Percentiles rank a stretch among this genome's conserved stretches.
These are phyloP conservation scores for Mormyrus hasselquistii DNA, from an alignment of 2,797 vertebrate genomes.

Conservation along the genomic window DNA sequence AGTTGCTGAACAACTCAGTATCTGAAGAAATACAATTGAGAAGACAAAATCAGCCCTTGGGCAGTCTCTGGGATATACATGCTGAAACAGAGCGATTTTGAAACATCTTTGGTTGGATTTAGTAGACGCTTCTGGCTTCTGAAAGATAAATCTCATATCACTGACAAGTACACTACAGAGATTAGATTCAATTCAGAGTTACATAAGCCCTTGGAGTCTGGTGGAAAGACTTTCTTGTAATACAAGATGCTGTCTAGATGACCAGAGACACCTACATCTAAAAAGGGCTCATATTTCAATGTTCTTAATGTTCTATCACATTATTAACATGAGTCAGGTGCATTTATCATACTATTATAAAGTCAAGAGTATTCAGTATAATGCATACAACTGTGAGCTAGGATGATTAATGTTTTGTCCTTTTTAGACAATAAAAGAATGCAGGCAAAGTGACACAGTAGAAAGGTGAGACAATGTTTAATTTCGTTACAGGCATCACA, in stretches of 20 bases:
- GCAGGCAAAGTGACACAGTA: not conserved
- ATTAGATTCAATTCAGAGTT: slow-evolving; percentile 3
- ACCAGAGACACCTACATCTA: not conserved
- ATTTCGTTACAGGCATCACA: not conserved
- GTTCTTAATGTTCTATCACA: not conserved
- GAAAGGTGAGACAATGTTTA: not conserved
- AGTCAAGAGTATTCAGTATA: not conserved
- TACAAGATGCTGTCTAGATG: not conserved
- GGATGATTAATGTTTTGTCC: not conserved
- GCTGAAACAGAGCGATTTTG: not conserved
- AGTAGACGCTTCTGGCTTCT: not conserved
- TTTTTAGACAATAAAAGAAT: slow-evolving; percentile 2
- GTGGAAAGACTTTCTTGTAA: not conserved
- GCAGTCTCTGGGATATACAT: not conserved
- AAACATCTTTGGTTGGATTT: not conserved
- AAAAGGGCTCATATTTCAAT: not conserved
- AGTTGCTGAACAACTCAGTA: not conserved
- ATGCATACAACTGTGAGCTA: not conserved
- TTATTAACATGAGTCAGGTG: not conserved
- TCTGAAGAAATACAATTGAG: not conserved
- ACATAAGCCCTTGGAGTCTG: not conserved
- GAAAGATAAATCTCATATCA: not conserved
- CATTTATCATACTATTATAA: not conserved
- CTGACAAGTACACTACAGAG: slow-evolving; percentile 1
- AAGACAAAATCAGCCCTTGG: not conserved